Percentiles rank a stretch among this genome's conserved stretches.
Evolutionary conservation across 2,797 vertebrate species (phyloP).

Genomic region (Nyctalus aviator): DNA sequence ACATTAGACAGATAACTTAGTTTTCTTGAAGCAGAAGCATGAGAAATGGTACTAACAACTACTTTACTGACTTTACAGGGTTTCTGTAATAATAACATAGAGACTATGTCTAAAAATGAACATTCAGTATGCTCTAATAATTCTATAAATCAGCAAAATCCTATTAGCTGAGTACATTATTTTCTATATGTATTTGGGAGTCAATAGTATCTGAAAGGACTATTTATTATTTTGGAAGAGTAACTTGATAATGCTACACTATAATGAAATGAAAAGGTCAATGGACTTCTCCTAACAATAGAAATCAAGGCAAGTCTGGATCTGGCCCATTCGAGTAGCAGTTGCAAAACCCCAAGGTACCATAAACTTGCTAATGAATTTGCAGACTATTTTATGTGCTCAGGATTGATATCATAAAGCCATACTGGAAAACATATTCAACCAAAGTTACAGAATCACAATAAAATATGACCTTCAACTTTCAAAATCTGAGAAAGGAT

Average conservation of each 20-base stretch:
- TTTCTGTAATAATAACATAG: conserved; percentile 3
- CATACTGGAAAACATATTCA: conserved; percentile 20
- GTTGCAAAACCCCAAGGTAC: background rate
- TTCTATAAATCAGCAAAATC: conserved; percentile 52
- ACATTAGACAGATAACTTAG: background rate
- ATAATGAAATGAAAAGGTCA: conserved; percentile 50
- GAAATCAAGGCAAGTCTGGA: conserved; percentile 16
- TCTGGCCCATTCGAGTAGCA: background rate
- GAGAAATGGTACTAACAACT: background rate
- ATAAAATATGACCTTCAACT: background rate
- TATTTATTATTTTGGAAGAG: conserved; percentile 67
- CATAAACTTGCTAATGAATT: conserved; percentile 48
- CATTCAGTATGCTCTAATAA: background rate
- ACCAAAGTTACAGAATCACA: background rate
- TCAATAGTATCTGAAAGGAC: conserved; percentile 48
- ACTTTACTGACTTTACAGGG: conserved; percentile 5
- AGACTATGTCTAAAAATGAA: background rate
- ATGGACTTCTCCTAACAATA: conserved; percentile 12
- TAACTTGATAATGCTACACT: conserved; percentile 34
- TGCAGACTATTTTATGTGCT: background rate
- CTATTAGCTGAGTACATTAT: conserved; percentile 44
- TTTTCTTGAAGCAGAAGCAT: background rate
- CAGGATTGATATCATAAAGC: background rate
- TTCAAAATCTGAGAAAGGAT: conserved; percentile 44
- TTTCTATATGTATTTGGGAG: background rate